Evolutionary conservation across 1,140 invertebrate species (phyloP), one percentile per base, ranked within the genome.

Genomic region (Mya arenaria): DNA sequence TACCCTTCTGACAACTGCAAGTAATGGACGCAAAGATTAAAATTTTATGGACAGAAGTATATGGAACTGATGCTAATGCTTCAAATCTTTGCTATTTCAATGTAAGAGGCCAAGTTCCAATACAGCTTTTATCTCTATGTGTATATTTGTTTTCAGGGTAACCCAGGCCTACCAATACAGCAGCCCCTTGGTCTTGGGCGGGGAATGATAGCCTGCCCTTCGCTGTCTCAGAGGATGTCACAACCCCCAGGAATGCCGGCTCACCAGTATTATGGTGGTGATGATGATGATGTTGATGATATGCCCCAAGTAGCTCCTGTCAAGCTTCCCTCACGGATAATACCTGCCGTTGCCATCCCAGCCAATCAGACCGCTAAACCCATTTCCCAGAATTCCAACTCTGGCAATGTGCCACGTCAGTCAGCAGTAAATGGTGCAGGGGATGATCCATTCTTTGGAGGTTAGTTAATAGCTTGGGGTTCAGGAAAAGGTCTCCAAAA

Each of bases 151-250:
- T 17, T 58, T n/a, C 23, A 74, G 55, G 55, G 62, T 36, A n/a
- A 52, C 19, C 32, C 17, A 15, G 52, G 55, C 0, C n/a, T 48
- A 34, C 30, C 39, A 52, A 48, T 39, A n/a, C 15, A 62, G 30
- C 56, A 56, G 34, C 30, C 34, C 23, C 34, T 56, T n/a, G 72
- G 72, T 62, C 36, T 74, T 23, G 72, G 72, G 17, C 55, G 72
- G 15, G 72, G 72, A 30, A 62, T 74, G 72, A 62, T 41, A 4
- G 32, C 52, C 55, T 28, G 32, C 10, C 32, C 55, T 17, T 23
- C 48, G 4, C 17, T 17, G 48, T 4, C 48, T 52, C 48, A 4
- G 48, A 52, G 19, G 48, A 17, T n/a, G 48, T 23, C 48, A 52
- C 48, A 23, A 52, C 48, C 48, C 8, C 48, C 48, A 1, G 48